These are phyloP conservation scores for Drosophila histrio DNA, from an alignment of 2,888 invertebrate species.

Conservation along the genomic window DNA sequence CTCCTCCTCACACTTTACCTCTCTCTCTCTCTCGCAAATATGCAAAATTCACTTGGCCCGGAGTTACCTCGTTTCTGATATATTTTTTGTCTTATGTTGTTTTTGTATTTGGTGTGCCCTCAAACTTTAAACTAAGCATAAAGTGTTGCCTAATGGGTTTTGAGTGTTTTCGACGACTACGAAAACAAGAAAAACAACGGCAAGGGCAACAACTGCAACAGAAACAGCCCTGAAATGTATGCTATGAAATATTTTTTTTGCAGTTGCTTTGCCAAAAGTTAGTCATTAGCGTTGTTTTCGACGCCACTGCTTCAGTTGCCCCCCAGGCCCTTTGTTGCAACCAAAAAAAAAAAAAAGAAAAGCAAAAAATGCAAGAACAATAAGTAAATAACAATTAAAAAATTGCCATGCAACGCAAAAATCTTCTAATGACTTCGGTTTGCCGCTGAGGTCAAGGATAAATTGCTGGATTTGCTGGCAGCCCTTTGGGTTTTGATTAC, in stretches of 20 bases:
- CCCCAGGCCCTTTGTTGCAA: constrained; percentile 23
- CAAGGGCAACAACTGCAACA: constrained; percentile 27
- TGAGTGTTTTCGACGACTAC: constrained; percentile 82
- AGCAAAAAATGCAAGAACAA: constrained; percentile 23
- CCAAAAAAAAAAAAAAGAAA: constrained; percentile 17
- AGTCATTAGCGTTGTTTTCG: constrained; percentile 73
- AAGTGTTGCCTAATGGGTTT: constrained; percentile 82
- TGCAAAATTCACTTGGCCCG: constrained; percentile 68
- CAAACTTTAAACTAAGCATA: constrained; percentile 81
- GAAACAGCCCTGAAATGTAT: constrained; percentile 62
- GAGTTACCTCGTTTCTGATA: constrained; percentile 45
- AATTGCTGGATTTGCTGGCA: constrained; percentile 46
- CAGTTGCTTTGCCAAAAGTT: constrained; percentile 62
- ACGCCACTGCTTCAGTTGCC: constrained; percentile 32
- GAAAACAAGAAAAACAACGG: constrained; percentile 22
- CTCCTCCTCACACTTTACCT: neutral
- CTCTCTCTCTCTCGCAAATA: constrained; percentile 40
- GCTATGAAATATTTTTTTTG: constrained; percentile 56
- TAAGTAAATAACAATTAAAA: constrained; percentile 75
- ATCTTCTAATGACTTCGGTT: constrained; percentile 64
- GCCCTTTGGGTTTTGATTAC: constrained; percentile 14
- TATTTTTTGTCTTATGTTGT: constrained; percentile 23
- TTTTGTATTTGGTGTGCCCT: constrained; percentile 52
- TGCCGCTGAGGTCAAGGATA: constrained; percentile 68
- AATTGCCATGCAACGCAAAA: constrained; percentile 61